Evolutionary conservation across 2,113 vertebrate species (phyloP).

Genomic region (Tachycineta bicolor): DNA sequence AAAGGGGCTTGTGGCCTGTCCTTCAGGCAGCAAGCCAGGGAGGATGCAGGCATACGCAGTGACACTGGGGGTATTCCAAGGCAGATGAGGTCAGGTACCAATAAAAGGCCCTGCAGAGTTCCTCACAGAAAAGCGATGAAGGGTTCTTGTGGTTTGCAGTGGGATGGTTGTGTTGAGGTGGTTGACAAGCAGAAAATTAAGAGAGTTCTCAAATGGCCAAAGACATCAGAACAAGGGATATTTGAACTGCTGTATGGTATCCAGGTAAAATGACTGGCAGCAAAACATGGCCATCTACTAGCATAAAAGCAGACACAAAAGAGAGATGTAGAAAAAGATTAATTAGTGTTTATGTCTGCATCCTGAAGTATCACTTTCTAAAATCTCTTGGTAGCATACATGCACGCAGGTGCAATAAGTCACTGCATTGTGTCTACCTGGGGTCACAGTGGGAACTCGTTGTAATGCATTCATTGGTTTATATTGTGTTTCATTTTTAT

Average conservation of each 20-base stretch:
- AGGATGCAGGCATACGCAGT: fast-evolving
- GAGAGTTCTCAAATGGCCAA: neutral
- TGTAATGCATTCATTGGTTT: no score
- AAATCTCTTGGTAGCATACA: neutral
- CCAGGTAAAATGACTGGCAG: neutral
- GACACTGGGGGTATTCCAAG: neutral
- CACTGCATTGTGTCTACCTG: neutral
- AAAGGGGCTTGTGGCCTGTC: neutral
- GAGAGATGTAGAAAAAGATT: neutral
- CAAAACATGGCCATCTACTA: neutral
- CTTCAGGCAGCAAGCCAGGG: neutral
- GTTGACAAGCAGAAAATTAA: neutral
- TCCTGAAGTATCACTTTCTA: neutral
- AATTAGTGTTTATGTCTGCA: neutral
- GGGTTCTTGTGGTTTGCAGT: neutral
- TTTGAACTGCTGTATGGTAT: neutral
- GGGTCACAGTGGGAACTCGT: neutral
- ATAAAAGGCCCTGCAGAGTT: neutral
- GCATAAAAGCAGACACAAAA: neutral
- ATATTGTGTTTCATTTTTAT: no score
- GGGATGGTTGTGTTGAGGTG: neutral
- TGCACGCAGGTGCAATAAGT: neutral
- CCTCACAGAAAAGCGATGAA: neutral
- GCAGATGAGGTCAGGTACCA: neutral
- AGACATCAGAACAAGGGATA: neutral